Conservation (phyloP, 2,113 vertebrate species). For the Passer domesticus region DNA sequence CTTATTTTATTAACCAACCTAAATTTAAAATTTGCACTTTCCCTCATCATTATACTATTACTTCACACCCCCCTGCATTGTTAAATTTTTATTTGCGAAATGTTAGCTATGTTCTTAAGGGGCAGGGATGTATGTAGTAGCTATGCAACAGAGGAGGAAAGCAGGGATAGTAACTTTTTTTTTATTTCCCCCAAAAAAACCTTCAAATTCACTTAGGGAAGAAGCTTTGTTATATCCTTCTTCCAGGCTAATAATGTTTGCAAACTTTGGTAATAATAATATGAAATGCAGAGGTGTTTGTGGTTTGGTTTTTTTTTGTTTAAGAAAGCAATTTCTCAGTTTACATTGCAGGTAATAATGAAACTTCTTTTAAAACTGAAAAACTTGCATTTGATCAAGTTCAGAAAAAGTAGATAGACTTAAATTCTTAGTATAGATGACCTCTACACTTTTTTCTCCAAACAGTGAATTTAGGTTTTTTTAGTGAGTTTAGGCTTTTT, state of each 20-base stretch:
- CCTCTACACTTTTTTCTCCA: background rate
- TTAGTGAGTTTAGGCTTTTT: background rate
- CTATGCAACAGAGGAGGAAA: background rate
- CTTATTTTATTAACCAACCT: background rate
- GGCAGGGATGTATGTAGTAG: accelerated
- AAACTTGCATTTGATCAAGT: background rate
- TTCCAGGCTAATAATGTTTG: background rate
- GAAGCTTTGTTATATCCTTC: background rate
- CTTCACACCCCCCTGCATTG: background rate
- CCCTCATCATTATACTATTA: background rate
- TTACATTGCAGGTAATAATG: background rate
- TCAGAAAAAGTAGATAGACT: background rate
- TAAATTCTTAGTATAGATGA: background rate
- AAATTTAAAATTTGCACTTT: background rate
- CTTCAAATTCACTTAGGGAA: background rate
- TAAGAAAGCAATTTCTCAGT: background rate
- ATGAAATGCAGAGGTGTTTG: background rate
- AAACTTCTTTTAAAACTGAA: background rate
- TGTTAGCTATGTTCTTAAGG: background rate
- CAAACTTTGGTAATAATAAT: background rate
- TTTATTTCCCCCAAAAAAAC: background rate
- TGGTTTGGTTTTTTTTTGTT: background rate
- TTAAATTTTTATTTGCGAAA: background rate
- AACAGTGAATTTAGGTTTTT: background rate
- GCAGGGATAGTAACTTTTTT: background rate